These are phyloP conservation scores for Scylla paramamosain DNA, from an alignment of 1,140 invertebrate species.

Conservation along the genomic window DNA sequence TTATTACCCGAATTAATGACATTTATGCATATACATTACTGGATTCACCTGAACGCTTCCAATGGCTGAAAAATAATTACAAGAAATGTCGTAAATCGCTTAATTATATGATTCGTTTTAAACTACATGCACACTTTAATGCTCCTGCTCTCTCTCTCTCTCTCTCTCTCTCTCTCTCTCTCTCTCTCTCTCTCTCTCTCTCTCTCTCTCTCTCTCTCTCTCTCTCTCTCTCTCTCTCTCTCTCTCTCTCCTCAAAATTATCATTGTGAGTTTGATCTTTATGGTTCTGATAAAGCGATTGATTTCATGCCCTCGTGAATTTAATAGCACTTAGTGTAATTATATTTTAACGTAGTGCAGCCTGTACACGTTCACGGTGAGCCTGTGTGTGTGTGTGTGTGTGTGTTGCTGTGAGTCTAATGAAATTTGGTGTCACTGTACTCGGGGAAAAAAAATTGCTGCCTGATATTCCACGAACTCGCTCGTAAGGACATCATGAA, in stretches of 20 bases:
- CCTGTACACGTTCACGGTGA: too few species aligned
- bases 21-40: background rate
- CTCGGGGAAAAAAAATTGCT: too few species aligned
- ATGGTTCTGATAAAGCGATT: background rate
- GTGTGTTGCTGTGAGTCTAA: too few species aligned
- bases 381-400: too few species aligned
- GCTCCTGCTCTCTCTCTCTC: background rate
- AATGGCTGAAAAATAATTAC: background rate
- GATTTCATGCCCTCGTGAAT: background rate
- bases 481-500: too few species aligned
- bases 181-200: too few species aligned
- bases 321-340: constrained; percentile 11
- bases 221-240: too few species aligned
- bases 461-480: too few species aligned
- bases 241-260: background rate
- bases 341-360: background rate
- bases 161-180: too few species aligned
- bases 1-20: background rate
- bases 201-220: background rate
- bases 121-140: background rate
- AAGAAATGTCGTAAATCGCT: background rate
- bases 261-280: background rate
- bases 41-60: background rate
- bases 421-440: too few species aligned
- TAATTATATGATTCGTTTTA: background rate